A percentile compares a stretch with the other conserved stretches of the same genome.
Conservation (phyloP, 2,113 vertebrate species). For the Poeciliopsis retropinna region DNA sequence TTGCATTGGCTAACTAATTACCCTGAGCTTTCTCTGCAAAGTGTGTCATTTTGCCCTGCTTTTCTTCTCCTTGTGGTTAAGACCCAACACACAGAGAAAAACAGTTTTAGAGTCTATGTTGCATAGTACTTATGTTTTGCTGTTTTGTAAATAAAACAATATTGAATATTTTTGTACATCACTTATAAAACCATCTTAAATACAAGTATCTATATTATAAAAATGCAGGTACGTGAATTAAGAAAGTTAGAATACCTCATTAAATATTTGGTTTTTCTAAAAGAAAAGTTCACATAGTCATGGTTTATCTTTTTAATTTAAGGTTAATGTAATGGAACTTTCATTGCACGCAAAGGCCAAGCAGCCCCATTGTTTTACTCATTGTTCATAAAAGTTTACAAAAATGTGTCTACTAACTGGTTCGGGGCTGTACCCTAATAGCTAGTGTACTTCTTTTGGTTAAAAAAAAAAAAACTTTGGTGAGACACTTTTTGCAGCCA, state of each 20-base stretch:
- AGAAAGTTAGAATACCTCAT: too few species aligned
- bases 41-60: slow-evolving; percentile 26
- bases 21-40: slow-evolving; percentile 10
- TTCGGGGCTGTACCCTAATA: neutral
- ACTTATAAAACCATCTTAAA: too few species aligned
- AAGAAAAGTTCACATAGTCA: too few species aligned
- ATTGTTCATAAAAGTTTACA: neutral
- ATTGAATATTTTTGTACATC: too few species aligned
- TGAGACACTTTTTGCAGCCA: neutral
- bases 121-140: neutral
- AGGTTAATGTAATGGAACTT: too few species aligned
- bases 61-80: slow-evolving; percentile 7
- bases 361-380: neutral
- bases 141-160: neutral
- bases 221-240: neutral
- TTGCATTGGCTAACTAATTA: slow-evolving; percentile 60
- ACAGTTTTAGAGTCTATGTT: too few species aligned
- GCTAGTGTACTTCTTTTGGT: neutral
- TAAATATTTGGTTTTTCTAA: too few species aligned
- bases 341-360: neutral
- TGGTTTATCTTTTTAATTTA: too few species aligned
- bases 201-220: neutral
- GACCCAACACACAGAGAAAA: neutral
- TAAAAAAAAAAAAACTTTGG: neutral
- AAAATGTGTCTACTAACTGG: neutral